A percentile compares a stretch with the other conserved stretches of the same genome.
These are phyloP conservation scores for Ptilonorhynchus violaceus DNA, from an alignment of 2,113 vertebrate genomes.

Conservation along the genomic window DNA sequence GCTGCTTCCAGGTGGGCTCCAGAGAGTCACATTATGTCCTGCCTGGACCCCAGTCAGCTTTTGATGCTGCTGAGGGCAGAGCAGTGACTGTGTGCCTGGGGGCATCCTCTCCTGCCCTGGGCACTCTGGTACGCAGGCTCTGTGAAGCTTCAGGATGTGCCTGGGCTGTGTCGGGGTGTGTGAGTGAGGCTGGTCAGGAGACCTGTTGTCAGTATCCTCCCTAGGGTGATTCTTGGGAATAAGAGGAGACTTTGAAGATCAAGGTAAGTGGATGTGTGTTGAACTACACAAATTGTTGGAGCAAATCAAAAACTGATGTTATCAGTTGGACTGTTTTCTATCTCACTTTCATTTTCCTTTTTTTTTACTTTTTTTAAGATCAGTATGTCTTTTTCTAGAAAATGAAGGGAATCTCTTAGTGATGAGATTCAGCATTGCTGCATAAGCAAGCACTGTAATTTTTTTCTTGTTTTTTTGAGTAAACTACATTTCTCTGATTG, in stretches of 20 bases:
- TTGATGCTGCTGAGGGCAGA: background rate
- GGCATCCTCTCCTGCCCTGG: rapidly evolving
- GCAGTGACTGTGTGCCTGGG: background rate
- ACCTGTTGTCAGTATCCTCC: background rate
- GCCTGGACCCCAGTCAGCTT: background rate
- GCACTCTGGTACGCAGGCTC: rapidly evolving
- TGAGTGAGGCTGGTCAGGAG: background rate
- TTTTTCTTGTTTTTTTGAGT: background rate
- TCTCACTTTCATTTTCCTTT: background rate
- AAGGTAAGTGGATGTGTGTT: background rate
- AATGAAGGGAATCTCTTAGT: background rate
- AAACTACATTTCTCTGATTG: background rate
- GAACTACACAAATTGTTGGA: background rate
- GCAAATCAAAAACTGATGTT: background rate
- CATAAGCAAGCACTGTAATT: background rate
- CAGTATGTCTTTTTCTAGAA: background rate
- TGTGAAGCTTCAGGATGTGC: background rate
- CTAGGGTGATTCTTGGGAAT: background rate
- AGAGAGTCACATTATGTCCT: background rate
- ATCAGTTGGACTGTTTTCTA: background rate
- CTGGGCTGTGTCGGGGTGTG: rapidly evolving
- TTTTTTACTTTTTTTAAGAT: background rate
- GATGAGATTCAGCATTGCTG: background rate
- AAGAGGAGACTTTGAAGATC: background rate
- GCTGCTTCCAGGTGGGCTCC: background rate